Base-by-base conservation (phyloP, 2,888 invertebrate species). In the Metacarcinus magister region DNA sequence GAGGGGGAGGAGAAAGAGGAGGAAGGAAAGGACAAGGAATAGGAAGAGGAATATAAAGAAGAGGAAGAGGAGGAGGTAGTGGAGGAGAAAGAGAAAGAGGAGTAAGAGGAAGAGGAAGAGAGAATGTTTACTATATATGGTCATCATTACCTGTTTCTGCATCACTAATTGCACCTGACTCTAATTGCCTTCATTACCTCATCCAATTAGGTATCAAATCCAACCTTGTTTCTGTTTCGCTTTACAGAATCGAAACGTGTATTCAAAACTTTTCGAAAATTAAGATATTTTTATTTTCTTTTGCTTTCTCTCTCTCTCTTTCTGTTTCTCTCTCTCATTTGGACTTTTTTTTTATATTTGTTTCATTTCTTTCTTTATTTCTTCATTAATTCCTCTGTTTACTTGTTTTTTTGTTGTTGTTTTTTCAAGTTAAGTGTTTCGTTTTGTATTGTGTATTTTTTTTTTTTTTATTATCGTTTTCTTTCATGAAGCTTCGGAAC, bases 81-180 rank as follows among this genome's bases (percentile, higher is more conserved):
- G 82, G 43, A 19, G 43, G 19, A 94, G 75, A 82, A 32, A 43
- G 44, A 82, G 82, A 8, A 67, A 82, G 94, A 94, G 67, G 7
- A 67, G 16, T 2, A 67, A 8, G 19, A 67, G 19, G 67, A 67
- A n/a, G 67, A 67, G n/a, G 7, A 67, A 3, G 67, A 67, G 23
- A 75, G 75, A 23, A 28, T 0, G 8, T n/a, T n/a, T 28, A 8
- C 75, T n/a, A 7, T 28, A 54, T 13, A 2, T 54, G 44, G 8
- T n/a, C 46, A 92, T 28, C 7, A 39, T 90, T 43, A 90, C 39
- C 90, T 90, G 75, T 75, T 28, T n/a, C 1, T 19, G 32, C 48
- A 16, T 92, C 46, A 32, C 19, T 48, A 92, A 46, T 54, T 19
- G n/a, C 92, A 28, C 46, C 92, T 44, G n/a, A 4, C 92, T 0